These are phyloP conservation scores for Leucozona laternaria DNA, from an alignment of 2,888 invertebrate genomes.

Conservation along the genomic window DNA sequence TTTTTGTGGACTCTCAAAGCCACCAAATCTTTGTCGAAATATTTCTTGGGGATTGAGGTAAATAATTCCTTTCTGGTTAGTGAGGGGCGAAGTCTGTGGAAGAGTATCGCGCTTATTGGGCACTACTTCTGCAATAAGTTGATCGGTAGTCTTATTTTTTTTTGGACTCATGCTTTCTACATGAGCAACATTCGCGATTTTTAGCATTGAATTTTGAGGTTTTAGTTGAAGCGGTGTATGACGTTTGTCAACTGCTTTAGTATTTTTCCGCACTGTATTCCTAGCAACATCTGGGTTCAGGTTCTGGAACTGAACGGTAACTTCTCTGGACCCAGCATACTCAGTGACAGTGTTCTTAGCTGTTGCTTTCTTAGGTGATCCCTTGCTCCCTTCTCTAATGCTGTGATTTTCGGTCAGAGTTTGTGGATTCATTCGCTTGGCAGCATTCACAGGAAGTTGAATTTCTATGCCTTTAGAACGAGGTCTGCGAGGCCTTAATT, in stretches of 20 bases:
- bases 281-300: conserved; percentile 45
- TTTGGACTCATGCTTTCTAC: not conserved
- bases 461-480: conserved; percentile 29
- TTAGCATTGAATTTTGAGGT: not conserved
- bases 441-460: conserved; percentile 28
- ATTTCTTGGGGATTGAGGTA: conserved; percentile 68
- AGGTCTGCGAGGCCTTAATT: conserved; percentile 16
- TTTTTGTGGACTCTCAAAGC: not conserved
- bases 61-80: conserved; percentile 52
- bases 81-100: conserved; percentile 19
- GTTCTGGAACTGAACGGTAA: conserved; percentile 62
- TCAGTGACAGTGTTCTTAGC: not conserved
- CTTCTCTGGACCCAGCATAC: not conserved
- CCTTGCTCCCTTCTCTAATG: conserved; percentile 7
- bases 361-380: not conserved
- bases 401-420: conserved; percentile 40
- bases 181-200: conserved; percentile 10
- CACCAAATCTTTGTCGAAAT: conserved; percentile 37
- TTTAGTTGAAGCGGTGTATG: not conserved
- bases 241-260: not conserved
- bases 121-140: not conserved
- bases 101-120: conserved; percentile 14
- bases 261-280: conserved; percentile 37
- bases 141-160: not conserved
- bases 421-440: conserved; percentile 20